These are phyloP conservation scores for Argyra leucocephala DNA, from an alignment of 2,888 invertebrate genomes.

Conservation along the genomic window DNA sequence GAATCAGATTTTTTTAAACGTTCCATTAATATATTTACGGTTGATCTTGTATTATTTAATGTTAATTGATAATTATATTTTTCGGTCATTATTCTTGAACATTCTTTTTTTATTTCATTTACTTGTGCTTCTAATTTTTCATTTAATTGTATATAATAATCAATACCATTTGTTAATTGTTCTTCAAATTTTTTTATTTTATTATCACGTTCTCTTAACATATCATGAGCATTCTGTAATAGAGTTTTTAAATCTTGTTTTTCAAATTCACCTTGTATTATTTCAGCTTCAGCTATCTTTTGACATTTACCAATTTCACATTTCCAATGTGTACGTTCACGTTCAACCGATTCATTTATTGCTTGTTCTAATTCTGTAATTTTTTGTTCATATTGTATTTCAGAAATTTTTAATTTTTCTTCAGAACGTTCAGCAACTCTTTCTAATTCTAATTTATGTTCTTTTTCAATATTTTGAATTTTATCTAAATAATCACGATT, in stretches of 20 bases:
- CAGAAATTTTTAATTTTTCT: constrained; percentile 38
- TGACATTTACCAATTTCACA: constrained; percentile 48
- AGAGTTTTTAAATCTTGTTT: constrained; percentile 44
- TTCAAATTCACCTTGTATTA: constrained; percentile 48
- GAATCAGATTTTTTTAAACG: constrained; percentile 43
- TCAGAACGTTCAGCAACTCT: constrained; percentile 37
- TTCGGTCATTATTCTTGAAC: constrained; percentile 39
- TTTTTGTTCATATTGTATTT: constrained; percentile 43
- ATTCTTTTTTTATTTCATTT: constrained; percentile 40
- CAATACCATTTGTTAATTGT: constrained; percentile 39
- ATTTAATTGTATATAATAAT: constrained; percentile 38
- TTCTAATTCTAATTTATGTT: constrained; percentile 33
- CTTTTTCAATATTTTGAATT: constrained; percentile 15
- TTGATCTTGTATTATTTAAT: constrained; percentile 40
- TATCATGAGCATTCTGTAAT: constrained; percentile 41
- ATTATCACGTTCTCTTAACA: constrained; percentile 40
- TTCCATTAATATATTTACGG: constrained; percentile 43
- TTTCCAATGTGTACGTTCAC: constrained; percentile 43
- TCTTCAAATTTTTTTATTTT: constrained; percentile 40
- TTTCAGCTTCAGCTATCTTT: constrained; percentile 47
- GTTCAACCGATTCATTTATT: constrained; percentile 42
- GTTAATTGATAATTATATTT: constrained; percentile 43
- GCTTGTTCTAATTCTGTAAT: constrained; percentile 42
- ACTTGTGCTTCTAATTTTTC: constrained; percentile 40
- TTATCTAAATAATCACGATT: constrained; percentile 22